phyloP scores from a whole-genome alignment of 2,797 vertebrate genomes.

The Microchirus variegatus region DNA sequence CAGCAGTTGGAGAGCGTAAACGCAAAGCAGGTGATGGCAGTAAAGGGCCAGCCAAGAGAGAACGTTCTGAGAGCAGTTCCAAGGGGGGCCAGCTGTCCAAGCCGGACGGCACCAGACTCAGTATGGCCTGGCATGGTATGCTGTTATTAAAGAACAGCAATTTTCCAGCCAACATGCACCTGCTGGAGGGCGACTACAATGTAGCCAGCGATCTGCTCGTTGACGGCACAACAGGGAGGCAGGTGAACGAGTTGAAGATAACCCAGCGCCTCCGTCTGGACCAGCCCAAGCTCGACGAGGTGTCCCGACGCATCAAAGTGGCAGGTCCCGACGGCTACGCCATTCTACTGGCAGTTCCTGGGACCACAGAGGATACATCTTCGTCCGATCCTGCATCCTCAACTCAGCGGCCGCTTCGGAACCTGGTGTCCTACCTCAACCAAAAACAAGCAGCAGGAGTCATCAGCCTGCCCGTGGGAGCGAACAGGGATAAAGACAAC shows the following conservation, averaged over 20 bases:
- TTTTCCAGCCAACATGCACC: constrained; percentile 98
- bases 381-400: constrained; percentile 87
- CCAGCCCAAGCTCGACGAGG: constrained; percentile 98
- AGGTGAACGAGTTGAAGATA: constrained; percentile 96
- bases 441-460: constrained; percentile 99
- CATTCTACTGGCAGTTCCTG: constrained; percentile 94
- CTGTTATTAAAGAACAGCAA: constrained; percentile 98
- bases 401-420: constrained; percentile 96
- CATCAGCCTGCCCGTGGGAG: constrained; percentile 98
- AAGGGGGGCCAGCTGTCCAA: constrained; percentile 75
- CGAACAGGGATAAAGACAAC: constrained; percentile 98
- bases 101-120: constrained; percentile 84
- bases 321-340: constrained; percentile 95
- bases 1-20: constrained; percentile 75
- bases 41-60: constrained; percentile 87
- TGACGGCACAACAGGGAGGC: constrained; percentile 89
- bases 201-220: constrained; percentile 93
- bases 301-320: constrained; percentile 97
- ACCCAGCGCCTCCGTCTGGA: constrained; percentile 97
- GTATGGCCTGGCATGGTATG: constrained; percentile 97
- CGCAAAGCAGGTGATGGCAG: constrained; percentile 83
- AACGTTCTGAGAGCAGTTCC: constrained; percentile 79
- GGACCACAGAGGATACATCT: constrained; percentile 84
- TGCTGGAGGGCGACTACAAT: constrained; percentile 92
- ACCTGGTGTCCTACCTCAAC: constrained; percentile 99